A percentile compares a stretch with the other conserved stretches of the same genome.
phyloP scores from a whole-genome alignment of 2,888 invertebrate species.

The Machimus atricapillus region DNA sequence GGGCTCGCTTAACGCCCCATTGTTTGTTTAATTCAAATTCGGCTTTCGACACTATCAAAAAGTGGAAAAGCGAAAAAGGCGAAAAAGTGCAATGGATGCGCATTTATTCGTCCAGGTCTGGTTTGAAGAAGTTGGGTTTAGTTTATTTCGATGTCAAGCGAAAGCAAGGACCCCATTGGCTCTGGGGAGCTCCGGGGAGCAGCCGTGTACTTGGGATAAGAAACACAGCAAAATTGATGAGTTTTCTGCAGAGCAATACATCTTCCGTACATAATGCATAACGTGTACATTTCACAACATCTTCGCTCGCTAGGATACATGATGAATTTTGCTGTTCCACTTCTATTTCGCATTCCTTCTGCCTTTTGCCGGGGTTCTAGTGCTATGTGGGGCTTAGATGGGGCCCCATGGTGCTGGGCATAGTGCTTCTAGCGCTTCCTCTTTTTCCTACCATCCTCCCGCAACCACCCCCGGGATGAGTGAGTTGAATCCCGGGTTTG shows the following conservation, averaged over 20 bases:
- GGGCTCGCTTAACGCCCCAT: neutral
- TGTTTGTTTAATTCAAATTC: neutral
- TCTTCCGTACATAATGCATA: neutral
- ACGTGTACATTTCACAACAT: neutral
- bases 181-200: neutral
- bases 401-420: neutral
- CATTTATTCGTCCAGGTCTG: neutral
- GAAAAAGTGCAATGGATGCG: neutral
- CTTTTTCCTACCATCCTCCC: neutral
- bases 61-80: neutral
- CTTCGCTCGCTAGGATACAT: neutral
- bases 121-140: neutral
- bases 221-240: neutral
- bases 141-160: neutral
- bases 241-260: neutral
- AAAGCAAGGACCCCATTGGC: neutral
- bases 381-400: neutral
- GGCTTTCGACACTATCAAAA: neutral
- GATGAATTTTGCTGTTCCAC: neutral
- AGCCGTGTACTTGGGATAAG: neutral
- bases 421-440: neutral
- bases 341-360: neutral
- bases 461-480: neutral
- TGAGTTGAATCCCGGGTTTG: neutral
- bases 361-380: neutral